Evolutionary conservation across 2,797 vertebrate species (phyloP), one percentile per base, ranked within the genome.

Genomic region (Acanthurus tractus): DNA sequence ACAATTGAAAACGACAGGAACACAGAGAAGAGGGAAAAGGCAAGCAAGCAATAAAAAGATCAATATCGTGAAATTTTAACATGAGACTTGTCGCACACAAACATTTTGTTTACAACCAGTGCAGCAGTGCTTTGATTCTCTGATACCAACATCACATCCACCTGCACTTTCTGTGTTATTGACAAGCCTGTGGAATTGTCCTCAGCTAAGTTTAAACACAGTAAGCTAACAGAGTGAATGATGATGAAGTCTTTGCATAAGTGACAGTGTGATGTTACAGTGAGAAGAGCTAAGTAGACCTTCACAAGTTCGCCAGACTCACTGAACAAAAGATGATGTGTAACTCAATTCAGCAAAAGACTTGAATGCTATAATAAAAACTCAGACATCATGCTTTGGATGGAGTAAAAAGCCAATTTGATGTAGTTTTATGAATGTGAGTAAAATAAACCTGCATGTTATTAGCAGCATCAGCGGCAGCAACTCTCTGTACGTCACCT

Each of bases 401-500:
- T 34, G 29, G 29, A 34, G 29, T 34, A 34, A 34, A 34, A 34
- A 34, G 29, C 29, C 29, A 34, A 34, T 34, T 34, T 34, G 29
- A 34, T 34, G 29, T 34, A 34, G 29, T 6, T 34, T 34, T 34
- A 34, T 34, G 29, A 34, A 34, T 34, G 29, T 34, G 29, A 34
- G 29, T 34, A 34, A 34, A 34, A 34, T 34, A 34, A 34, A 34
- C 7, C 29, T 34, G 29, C 29, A 7, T 6, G 29, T 7, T 34
- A 34, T 34, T 34, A 1, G 29, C 29, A 34, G 29, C 29, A 34
- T 34, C 29, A 34, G 29, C 6, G 6, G 29, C 29, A 34, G 29
- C 29, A 34, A 4, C 29, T 29, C 29, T 29, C 29, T 29, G 5
- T 29, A 29, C 29, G 5, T 34, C 29, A 99, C 98, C 95, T 99